Conservation (phyloP, 2,113 vertebrate species). For the Aegotheles bennettii region DNA sequence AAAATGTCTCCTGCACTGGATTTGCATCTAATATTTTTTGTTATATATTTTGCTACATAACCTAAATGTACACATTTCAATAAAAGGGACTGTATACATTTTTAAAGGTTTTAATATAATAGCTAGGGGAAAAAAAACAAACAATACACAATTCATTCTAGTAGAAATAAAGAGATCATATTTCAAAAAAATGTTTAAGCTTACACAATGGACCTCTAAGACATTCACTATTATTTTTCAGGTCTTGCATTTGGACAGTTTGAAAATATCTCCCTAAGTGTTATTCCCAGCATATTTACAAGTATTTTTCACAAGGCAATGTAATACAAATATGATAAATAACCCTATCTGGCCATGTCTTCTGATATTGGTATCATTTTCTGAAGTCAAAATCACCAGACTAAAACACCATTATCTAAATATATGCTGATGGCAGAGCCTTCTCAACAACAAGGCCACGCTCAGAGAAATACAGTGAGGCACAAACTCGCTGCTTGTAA, state of each 20-base stretch:
- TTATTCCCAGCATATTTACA: slow-evolving; percentile 24
- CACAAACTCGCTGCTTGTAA: background rate
- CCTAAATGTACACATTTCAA: background rate
- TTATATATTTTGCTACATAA: background rate
- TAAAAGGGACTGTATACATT: background rate
- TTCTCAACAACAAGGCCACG: background rate
- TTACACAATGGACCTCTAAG: background rate
- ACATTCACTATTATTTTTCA: background rate
- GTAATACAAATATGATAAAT: background rate
- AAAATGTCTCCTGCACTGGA: background rate
- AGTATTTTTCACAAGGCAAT: background rate
- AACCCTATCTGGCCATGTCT: background rate
- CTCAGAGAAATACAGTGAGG: background rate
- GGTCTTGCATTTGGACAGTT: background rate
- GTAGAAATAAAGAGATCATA: background rate
- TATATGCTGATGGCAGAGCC: background rate
- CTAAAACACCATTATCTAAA: slow-evolving; percentile 18
- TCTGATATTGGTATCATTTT: background rate
- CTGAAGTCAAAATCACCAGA: background rate
- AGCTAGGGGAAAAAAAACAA: background rate
- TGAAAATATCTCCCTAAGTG: slow-evolving; percentile 13
- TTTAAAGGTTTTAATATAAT: background rate
- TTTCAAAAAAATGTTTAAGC: background rate
- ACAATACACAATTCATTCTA: background rate
- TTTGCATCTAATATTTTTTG: background rate